These are phyloP conservation scores for Acanthosepion pharaonis DNA, from an alignment of 2,888 invertebrate genomes.

Conservation along the genomic window DNA sequence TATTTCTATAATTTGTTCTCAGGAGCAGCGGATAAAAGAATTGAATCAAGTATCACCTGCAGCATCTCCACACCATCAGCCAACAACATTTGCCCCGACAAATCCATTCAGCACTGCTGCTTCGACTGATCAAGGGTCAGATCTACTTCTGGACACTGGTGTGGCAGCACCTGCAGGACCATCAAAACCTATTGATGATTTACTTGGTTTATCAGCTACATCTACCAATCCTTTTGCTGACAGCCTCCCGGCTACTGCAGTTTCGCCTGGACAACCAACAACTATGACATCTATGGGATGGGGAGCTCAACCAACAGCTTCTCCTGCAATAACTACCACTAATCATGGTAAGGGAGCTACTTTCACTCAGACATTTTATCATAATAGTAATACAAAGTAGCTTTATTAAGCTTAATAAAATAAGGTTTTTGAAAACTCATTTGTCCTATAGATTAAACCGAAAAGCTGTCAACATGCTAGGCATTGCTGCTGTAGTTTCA, in stretches of 20 bases:
- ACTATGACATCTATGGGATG: constrained; percentile 47
- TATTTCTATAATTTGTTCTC: constrained; percentile 37
- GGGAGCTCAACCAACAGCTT: constrained; percentile 39
- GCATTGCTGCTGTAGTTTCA: too few relatives aligned
- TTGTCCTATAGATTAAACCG: too few relatives aligned
- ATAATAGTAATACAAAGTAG: too few relatives aligned
- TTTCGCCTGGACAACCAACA: constrained; percentile 54
- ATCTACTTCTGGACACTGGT: constrained; percentile 38
- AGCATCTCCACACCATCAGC: constrained; percentile 50
- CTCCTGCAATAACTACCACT: constrained; percentile 42
- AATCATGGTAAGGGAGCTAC: constrained; percentile 8
- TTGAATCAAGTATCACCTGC: constrained; percentile 55
- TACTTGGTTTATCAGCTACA: constrained; percentile 83
- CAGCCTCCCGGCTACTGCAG: constrained; percentile 69
- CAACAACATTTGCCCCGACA: constrained; percentile 50
- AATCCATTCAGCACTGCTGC: constrained; percentile 49
- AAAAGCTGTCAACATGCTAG: too few relatives aligned
- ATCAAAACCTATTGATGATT: constrained; percentile 87
- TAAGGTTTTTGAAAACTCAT: too few relatives aligned
- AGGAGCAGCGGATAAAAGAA: constrained; percentile 66
- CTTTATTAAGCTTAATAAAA: too few relatives aligned
- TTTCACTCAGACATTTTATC: too few relatives aligned
- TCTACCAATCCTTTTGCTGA: constrained; percentile 85
- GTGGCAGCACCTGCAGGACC: constrained; percentile 48
- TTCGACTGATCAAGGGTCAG: not conserved